Base-by-base conservation (phyloP, 2,797 vertebrate genomes). In the Odontamblyopus rebecca region DNA sequence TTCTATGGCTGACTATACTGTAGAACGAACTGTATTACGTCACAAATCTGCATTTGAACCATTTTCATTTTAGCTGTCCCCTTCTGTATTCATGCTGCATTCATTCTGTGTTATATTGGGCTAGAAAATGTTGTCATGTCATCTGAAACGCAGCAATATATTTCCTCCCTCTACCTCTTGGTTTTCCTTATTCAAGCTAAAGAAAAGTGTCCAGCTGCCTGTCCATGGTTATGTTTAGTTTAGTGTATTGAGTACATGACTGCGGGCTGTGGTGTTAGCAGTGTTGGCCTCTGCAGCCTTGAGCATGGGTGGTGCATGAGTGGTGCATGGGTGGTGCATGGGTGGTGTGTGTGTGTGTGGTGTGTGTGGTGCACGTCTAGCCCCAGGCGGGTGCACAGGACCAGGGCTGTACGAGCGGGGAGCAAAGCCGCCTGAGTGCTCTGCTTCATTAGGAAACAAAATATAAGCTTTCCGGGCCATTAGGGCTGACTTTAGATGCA, bases 381-480 rank as follows among this genome's bases (percentile, higher is more conserved):
- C 92, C 88, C 78, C 69, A 82, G 85, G 89, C 90, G 77, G 83
- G 82, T 84, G 85, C 78, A 85, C 71, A 81, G 86, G 87, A 94
- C 94, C 94, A 95, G 92, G 95, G 95, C 96, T 94, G 93, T 95
- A 91, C 81, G 91, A 95, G 94, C 93, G 94, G 93, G 94, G 91
- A 93, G 89, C 82, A 90, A 92, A 93, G 92, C 92, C 86, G 92
- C 92, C 92, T 93, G 91, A 96, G 90, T 91, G 92, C 91, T 88
- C 93, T 93, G 97, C 97, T 98, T 98, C 97, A 98, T 98, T 98
- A 98, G 96, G 96, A 99, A 98, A 99, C 93, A 95, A 95, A 95
- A 94, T 94, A 95, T 94, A 94, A 94, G 94, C 97, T 98, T 99
- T 99, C 97, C 96, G 96, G 93, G 94, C 96, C 97, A 99, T 99